phyloP scores from a whole-genome alignment of 2,113 vertebrate species.

The Mustela lutreola region DNA sequence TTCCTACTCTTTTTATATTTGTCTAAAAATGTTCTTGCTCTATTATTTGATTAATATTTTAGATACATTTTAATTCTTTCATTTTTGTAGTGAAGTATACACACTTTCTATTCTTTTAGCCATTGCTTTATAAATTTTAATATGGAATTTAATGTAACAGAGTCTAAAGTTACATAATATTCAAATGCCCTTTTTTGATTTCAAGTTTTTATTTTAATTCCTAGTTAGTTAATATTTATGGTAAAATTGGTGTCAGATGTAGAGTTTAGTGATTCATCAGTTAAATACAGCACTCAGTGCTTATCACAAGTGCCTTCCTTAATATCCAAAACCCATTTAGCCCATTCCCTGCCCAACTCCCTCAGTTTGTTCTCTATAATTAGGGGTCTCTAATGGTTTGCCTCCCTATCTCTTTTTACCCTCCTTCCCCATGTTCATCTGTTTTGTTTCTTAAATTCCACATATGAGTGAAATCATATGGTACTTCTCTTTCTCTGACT shows the following conservation, averaged over 20 bases:
- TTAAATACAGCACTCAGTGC: neutral
- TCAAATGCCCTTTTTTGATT: neutral
- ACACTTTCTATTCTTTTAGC: neutral
- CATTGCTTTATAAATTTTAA: neutral
- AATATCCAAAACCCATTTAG: neutral
- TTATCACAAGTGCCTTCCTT: neutral
- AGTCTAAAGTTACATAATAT: neutral
- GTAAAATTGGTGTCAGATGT: neutral
- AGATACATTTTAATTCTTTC: neutral
- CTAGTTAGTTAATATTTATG: neutral
- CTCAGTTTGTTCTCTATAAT: neutral
- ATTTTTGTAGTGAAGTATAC: neutral
- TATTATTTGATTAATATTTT: neutral
- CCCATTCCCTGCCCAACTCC: neutral
- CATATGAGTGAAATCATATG: neutral
- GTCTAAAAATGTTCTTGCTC: neutral
- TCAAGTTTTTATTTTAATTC: neutral
- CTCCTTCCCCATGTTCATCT: neutral
- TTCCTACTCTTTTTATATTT: neutral
- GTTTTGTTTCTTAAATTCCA: neutral
- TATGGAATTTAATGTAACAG: neutral
- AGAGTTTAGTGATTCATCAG: neutral
- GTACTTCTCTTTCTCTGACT: too few species aligned
- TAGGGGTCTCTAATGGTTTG: neutral
- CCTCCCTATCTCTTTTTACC: neutral